Evolutionary conservation across 2,113 vertebrate genomes (phyloP).

Genomic region (Salvelinus fontinalis): DNA sequence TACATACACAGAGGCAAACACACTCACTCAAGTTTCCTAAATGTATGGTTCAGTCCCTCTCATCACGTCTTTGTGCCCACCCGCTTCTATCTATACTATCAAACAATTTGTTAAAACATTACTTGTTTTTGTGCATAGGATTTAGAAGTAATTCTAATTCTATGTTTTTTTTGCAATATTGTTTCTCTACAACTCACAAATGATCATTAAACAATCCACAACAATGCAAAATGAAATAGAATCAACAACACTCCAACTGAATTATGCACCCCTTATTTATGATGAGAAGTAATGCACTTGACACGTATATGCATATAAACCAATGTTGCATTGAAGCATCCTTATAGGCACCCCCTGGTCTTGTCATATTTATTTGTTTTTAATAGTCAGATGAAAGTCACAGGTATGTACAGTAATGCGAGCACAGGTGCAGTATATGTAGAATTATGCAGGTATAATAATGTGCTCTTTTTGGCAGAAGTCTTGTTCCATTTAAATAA

Average conservation of each 20-base stretch:
- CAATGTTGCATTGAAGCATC: conserved; percentile 53
- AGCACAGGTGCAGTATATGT: conserved; percentile 53
- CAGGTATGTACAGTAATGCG: conserved; percentile 24
- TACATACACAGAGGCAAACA: conserved; percentile 9
- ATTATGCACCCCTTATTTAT: conserved; percentile 42
- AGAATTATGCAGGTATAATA: conserved; percentile 56
- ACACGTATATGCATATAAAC: conserved; percentile 50
- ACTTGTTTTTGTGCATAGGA: conserved; percentile 24
- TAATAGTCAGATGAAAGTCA: conserved; percentile 39
- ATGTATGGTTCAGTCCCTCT: conserved; percentile 30
- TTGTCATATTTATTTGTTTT: conserved; percentile 53
- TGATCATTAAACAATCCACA: conserved; percentile 16
- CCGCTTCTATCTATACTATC: conserved; percentile 21
- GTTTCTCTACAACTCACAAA: conserved; percentile 4
- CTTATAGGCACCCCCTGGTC: conserved; percentile 40
- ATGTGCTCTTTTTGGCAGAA: conserved; percentile 47
- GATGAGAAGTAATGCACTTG: conserved; percentile 49
- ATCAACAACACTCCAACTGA: conserved; percentile 9
- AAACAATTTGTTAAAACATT: conserved; percentile 8
- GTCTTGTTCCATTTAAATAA: conserved; percentile 44
- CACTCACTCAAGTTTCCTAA: conserved; percentile 28
- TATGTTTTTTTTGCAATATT: conserved; percentile 10
- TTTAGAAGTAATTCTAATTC: conserved; percentile 15
- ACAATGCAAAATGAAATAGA: conserved; percentile 25
- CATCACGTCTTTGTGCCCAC: conserved; percentile 48